Percentiles rank a stretch among this genome's conserved stretches.
phyloP scores from a whole-genome alignment of 2,113 vertebrate genomes.

The Sigmodon hispidus region DNA sequence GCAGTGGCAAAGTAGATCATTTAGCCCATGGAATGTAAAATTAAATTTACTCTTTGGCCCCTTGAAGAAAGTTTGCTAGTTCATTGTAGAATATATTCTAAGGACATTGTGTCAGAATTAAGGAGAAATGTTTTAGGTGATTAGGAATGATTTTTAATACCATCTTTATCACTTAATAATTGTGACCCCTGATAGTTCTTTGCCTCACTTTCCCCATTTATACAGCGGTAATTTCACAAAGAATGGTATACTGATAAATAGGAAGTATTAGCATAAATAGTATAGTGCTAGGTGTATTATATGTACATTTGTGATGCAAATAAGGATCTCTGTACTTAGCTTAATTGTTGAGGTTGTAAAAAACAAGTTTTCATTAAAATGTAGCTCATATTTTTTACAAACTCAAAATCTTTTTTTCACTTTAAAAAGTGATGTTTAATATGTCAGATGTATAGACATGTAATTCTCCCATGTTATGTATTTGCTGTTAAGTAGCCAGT shows the following conservation, averaged over 20 bases:
- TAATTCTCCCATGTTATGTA: neutral
- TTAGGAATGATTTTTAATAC: neutral
- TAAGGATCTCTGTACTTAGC: neutral
- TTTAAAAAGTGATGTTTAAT: constrained; percentile 22
- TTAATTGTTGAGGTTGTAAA: constrained; percentile 21
- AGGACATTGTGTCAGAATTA: neutral
- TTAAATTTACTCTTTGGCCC: neutral
- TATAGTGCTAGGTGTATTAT: neutral
- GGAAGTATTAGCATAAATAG: neutral
- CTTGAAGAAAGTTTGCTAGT: neutral
- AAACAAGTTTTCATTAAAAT: neutral
- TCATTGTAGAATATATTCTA: neutral
- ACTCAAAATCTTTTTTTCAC: neutral
- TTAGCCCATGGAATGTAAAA: neutral
- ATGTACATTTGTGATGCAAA: neutral
- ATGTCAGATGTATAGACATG: neutral
- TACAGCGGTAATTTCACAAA: neutral
- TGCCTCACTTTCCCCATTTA: neutral
- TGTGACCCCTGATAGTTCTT: neutral
- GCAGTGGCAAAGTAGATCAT: accelerated
- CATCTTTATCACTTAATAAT: neutral
- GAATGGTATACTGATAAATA: neutral
- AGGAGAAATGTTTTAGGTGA: neutral
- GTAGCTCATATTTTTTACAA: neutral
- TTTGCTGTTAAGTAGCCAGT: neutral